Percentiles rank a stretch among this genome's conserved stretches.
These are phyloP conservation scores for Charina bottae DNA, from an alignment of 2,113 vertebrate genomes.

Conservation along the genomic window DNA sequence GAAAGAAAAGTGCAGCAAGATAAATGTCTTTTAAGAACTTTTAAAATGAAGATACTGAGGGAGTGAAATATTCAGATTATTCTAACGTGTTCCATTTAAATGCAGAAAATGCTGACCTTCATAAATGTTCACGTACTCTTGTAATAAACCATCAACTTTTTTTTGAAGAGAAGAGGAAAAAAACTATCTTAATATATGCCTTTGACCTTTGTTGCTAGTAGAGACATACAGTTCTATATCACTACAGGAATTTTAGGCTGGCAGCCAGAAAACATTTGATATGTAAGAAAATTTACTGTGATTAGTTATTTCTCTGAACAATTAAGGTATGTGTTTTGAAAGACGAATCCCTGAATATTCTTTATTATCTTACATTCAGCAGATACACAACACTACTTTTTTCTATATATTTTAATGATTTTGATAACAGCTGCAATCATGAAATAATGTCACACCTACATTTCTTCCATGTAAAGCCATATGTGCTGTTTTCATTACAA, in stretches of 20 bases:
- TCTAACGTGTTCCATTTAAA: conserved; percentile 37
- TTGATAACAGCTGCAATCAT: conserved; percentile 54
- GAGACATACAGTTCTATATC: conserved; percentile 67
- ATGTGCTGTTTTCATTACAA: conserved; percentile 58
- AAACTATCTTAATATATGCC: conserved; percentile 72
- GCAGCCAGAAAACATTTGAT: conserved; percentile 70
- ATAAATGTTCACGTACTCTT: conserved; percentile 47
- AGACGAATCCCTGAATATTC: conserved; percentile 44
- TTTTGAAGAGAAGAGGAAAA: conserved; percentile 51
- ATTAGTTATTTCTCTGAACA: conserved; percentile 70
- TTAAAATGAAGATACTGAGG: conserved; percentile 24
- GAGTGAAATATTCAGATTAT: conserved; percentile 4
- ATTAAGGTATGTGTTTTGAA: conserved; percentile 58
- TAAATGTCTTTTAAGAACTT: conserved; percentile 32
- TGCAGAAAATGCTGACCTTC: conserved; percentile 62
- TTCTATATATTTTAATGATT: conserved; percentile 63
- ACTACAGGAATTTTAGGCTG: conserved; percentile 66
- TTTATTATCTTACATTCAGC: conserved; percentile 60
- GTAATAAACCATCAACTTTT: conserved; percentile 53
- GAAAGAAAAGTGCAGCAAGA: conserved; percentile 13
- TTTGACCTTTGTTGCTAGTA: conserved; percentile 75
- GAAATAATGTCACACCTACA: conserved; percentile 62
- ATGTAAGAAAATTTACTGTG: conserved; percentile 68
- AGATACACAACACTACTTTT: conserved; percentile 60
- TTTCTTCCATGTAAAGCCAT: conserved; percentile 53